phyloP scores from a whole-genome alignment of 2,797 vertebrate species.

The Steatocranus sp. region DNA sequence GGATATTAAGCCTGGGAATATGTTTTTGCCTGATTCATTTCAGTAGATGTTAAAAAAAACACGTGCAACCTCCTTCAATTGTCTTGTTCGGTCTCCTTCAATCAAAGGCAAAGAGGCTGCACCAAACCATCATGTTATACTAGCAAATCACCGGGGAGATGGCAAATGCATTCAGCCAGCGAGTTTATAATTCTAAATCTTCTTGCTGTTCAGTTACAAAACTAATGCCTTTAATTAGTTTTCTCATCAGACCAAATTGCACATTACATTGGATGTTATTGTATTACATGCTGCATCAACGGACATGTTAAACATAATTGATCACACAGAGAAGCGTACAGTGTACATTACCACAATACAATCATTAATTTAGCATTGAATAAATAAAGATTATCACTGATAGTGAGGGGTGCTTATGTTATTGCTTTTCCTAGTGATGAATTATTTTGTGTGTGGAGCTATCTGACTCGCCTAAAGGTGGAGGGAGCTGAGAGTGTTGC shows the following conservation, averaged over 20 bases:
- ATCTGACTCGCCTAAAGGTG: background rate
- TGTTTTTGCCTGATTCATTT: background rate
- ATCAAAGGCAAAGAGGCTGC: background rate
- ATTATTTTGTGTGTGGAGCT: background rate
- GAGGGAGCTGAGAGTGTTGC: background rate
- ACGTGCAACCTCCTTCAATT: background rate
- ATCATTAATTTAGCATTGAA: background rate
- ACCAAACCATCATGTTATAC: background rate
- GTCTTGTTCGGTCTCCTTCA: background rate
- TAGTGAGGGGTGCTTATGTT: background rate
- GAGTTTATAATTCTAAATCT: background rate
- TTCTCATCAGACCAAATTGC: background rate
- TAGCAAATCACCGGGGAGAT: background rate
- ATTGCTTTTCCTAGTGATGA: background rate
- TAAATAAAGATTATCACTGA: background rate
- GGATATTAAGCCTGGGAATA: background rate
- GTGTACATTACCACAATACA: background rate
- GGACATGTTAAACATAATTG: conserved; percentile 5
- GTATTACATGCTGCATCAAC: background rate
- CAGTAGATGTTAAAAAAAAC: background rate
- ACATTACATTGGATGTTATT: background rate
- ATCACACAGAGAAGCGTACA: background rate
- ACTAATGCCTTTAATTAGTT: conserved; percentile 17
- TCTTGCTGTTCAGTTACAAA: background rate
- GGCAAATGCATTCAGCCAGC: background rate